Evolutionary conservation across 2,888 invertebrate genomes (phyloP), one percentile per base, ranked within the genome.

Genomic region (Cactoblastis cactorum): DNA sequence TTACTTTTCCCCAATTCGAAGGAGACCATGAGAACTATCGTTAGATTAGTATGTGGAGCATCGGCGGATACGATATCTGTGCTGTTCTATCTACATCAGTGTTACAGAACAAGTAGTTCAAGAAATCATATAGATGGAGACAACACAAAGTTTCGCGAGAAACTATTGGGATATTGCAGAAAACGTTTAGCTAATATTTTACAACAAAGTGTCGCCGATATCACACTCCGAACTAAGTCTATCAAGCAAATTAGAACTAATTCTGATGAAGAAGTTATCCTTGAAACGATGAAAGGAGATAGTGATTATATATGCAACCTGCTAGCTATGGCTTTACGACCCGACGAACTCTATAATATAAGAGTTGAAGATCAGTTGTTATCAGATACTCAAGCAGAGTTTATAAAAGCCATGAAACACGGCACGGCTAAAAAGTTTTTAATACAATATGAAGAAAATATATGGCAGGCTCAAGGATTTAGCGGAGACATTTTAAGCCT

Each of bases 401-500:
- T 79, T 8, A 57, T 69, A 1, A 59, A 53, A 2, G 57, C 61
- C 0, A 76, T 86, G 77, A 58, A 55, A 12, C 75, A 71, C 1
- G 84, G 87, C 0, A 58, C 45, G 11, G 74, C 74, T 0, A 83
- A 72, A 53, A 84, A 79, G 51, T 90, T 89, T 53, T 45, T 68
- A 0, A 61, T 87, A n/a, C 71, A 80, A 56, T 90, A 89, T 52
- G 72, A 76, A 12, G 71, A 76, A 0, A 75, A 74, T 46, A 85
- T 89, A 60, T 90, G 90, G 89, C 69, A 68, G 38, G 56, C 56
- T 6, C 66, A 70, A 32, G 89, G 89, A 0, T 87, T 74, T 47
- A 89, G 84, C 53, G 90, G 90, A 1, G 88, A 89, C 46, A 86
- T 89, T 50, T 67, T 90, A 1, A 89, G 89, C 57, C 63, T 85